Evolutionary conservation across 2,888 invertebrate genomes (phyloP), one percentile per base, ranked within the genome.

Genomic region (Alloscopus bannaensis): DNA sequence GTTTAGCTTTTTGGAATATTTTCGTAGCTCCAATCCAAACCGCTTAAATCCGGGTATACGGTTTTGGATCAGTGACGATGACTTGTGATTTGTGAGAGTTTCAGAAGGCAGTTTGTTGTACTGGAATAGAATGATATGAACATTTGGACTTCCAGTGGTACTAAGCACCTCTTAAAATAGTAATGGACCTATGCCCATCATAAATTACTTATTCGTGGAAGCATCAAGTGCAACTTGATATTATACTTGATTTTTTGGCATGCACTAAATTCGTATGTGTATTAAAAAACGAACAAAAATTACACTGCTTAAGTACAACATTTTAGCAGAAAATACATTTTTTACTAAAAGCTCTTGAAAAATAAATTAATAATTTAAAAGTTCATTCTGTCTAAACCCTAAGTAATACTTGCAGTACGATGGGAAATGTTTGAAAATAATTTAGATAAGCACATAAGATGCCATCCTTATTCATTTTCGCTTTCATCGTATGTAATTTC

Each of bases 401-500:
- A 26, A 26, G 28, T 62, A 62, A 64, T 75, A 69, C 76, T 76
- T 45, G 24, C 36, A 47, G 59, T 42, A 60, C 69, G 40, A 62
- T 62, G 52, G 75, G 59, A n/a, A n/a, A n/a, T n/a, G n/a, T n/a
- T n/a, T 60, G 50, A 18, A 18, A 50, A 50, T 13, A 4, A 50
- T 16, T 50, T n/a, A n/a, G 29, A n/a, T n/a, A n/a, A n/a, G n/a
- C n/a, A n/a, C 18, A 42, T 40, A 42, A 28, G 6, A 36, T 4
- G 1, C 31, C 11, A 20, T 16, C 8, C 29, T 50, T 65, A 40
- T 52, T 26, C 28, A 4, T 29, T 47, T 11, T 76, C 76, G 13
- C 20, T 69, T 40, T 76, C 76, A 42, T 76, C 76, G 45, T 76
- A 76, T 13, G 4, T 26, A 11, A 76, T 24, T 76, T 76, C 76